Percentiles rank a stretch among this genome's conserved stretches.
Conservation (phyloP, 2,888 invertebrate species). For the Imbricaverruca yamaguchii region DNA sequence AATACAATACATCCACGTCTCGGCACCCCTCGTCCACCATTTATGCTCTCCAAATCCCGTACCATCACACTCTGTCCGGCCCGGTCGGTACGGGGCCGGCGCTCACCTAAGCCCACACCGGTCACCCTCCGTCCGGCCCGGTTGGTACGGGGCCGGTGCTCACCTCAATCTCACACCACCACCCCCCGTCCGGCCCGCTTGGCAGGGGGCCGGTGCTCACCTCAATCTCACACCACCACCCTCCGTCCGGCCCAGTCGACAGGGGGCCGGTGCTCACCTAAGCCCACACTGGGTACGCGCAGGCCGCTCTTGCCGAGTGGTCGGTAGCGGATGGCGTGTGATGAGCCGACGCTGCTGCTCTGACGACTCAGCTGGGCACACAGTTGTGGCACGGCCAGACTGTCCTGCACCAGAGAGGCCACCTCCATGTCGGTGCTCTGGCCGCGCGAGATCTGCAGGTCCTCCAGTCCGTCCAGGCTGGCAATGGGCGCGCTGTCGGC, state of each 20-base stretch:
- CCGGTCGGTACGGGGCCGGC: not conserved
- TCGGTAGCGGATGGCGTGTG: slow-evolving; percentile 78
- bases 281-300: slow-evolving; percentile 85
- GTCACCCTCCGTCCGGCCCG: slow-evolving; percentile 92
- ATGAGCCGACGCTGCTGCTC: slow-evolving; percentile 37
- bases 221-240: slow-evolving; percentile 45
- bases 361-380: slow-evolving; percentile 27
- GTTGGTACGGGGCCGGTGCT: slow-evolving; percentile 45
- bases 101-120: slow-evolving; percentile 72
- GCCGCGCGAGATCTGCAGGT: slow-evolving; percentile 30
- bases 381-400: slow-evolving; percentile 26
- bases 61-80: no score
- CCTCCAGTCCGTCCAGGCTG: slow-evolving; percentile 35
- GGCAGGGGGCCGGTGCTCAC: slow-evolving; percentile 40
- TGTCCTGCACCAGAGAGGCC: slow-evolving; percentile 28
- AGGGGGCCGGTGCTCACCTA: slow-evolving; percentile 49
- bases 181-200: no score
- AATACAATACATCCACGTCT: no score
- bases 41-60: no score
- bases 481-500: slow-evolving; percentile 34
- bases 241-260: not conserved
- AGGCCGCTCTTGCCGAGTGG: slow-evolving; percentile 93
- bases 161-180: no score
- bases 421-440: slow-evolving; percentile 26
- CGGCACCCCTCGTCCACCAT: no score